Conservation (phyloP, 1,140 invertebrate species). For the Fopius arisanus region DNA sequence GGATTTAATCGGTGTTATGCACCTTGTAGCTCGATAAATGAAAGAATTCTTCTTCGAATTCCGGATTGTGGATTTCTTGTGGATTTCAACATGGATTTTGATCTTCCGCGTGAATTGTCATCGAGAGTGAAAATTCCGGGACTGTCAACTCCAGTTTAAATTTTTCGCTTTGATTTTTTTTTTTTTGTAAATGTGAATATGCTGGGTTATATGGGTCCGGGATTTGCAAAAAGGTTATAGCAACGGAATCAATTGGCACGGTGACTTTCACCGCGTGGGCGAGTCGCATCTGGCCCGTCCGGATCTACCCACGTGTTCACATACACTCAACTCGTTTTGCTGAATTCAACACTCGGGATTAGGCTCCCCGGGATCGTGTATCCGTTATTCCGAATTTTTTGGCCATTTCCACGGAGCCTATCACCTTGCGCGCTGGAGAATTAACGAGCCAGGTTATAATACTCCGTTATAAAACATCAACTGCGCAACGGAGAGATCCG, state of each 20-base stretch:
- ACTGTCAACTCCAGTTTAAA: too few species aligned
- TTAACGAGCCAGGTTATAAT: background rate
- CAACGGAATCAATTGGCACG: constrained; percentile 21
- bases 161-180: background rate
- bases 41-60: too few species aligned
- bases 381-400: background rate
- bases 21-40: too few species aligned
- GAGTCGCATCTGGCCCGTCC: constrained; percentile 20
- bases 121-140: too few species aligned
- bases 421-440: background rate
- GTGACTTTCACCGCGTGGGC: constrained; percentile 29
- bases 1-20: background rate
- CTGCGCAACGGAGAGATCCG: constrained; percentile 11
- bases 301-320: constrained; percentile 30
- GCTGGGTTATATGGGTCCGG: background rate
- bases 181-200: background rate
- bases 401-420: background rate
- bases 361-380: background rate
- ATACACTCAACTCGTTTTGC: constrained; percentile 1
- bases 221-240: background rate
- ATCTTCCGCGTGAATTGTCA: too few species aligned
- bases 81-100: too few species aligned
- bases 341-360: constrained; percentile 9
- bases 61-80: too few species aligned
- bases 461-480: constrained; percentile 13